Evolutionary conservation across 2,797 vertebrate genomes (phyloP).

Genomic region (Periparus ater): DNA sequence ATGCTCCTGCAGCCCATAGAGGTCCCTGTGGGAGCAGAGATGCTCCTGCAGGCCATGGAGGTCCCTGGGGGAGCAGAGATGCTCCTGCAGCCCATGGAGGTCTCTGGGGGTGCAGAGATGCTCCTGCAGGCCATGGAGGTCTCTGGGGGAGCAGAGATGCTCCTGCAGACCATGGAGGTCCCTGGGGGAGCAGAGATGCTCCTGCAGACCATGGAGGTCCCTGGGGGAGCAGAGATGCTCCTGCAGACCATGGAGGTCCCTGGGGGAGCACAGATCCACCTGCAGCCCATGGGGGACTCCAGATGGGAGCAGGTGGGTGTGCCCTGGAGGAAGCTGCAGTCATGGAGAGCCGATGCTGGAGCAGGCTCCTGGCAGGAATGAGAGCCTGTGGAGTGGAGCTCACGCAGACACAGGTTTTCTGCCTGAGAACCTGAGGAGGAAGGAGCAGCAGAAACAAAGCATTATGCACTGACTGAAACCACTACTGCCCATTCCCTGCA

Average conservation of each 20-base stretch:
- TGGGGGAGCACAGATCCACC: background rate
- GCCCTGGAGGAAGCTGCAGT: background rate
- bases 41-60: background rate
- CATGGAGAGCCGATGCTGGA: accelerated
- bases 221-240: background rate
- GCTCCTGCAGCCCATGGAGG: background rate
- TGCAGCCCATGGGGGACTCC: background rate
- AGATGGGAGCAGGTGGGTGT: background rate
- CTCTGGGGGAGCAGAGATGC: background rate
- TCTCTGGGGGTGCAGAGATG: background rate
- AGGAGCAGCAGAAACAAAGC: background rate
- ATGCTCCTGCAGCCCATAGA: background rate
- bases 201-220: background rate
- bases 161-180: background rate
- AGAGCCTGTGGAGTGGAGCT: background rate
- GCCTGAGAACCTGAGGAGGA: background rate
- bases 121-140: accelerated
- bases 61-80: background rate
- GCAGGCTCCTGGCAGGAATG: background rate
- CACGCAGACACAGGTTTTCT: background rate
- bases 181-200: background rate
- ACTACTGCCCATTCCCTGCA: background rate
- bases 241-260: background rate
- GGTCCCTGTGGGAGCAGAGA: background rate
- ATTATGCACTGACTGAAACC: background rate